Evolutionary conservation across 2,888 invertebrate species (phyloP), one percentile per base, ranked within the genome.

Genomic region (Epinotia brunnichana): DNA sequence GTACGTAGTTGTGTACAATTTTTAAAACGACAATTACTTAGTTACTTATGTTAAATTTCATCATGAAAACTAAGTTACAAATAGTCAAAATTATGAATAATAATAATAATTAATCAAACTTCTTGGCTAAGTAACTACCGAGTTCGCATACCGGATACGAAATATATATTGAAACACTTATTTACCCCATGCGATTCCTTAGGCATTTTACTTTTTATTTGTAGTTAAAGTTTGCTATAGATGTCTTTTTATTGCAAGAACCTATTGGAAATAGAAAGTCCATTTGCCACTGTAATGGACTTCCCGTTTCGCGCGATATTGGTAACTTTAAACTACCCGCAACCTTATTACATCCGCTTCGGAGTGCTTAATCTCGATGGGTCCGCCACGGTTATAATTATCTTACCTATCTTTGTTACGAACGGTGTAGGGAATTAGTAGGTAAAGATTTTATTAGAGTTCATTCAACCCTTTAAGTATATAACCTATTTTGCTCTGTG

Each of bases 301-400:
- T 56, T 24, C 3, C 24, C 2, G 56, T 24, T 35, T 21, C 11
- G 21, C 21, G 44, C 56, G 24, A 56, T 24, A 61, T 13, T 44
- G 21, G 15, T 21, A 44, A 61, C 10, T 62, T 48, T 44, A 56
- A 24, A 62, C 61, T 62, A n/a, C 13, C 24, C 44, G 17, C 44
- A 41, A 44, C 19, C 7, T 41, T 15, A 61, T 61, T 41, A 41
- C 17, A n/a, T 39, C 10, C 59, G 51, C 10, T 51, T 7, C 51
- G n/a, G 15, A 51, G n/a, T 51, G 19, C 51, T 51, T 19, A 51
- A 51, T 17, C 51, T 51, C n/a, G n/a, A 15, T 15, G 19, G 51
- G 51, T 51, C n/a, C 17, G 3, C n/a, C 2, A 17, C 19, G 17
- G 10, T 51, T 19, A 51, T 51, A 51, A 17, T 51, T 17, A 51